Conservation (phyloP, 1,140 invertebrate genomes). For the Zophobas morio region DNA sequence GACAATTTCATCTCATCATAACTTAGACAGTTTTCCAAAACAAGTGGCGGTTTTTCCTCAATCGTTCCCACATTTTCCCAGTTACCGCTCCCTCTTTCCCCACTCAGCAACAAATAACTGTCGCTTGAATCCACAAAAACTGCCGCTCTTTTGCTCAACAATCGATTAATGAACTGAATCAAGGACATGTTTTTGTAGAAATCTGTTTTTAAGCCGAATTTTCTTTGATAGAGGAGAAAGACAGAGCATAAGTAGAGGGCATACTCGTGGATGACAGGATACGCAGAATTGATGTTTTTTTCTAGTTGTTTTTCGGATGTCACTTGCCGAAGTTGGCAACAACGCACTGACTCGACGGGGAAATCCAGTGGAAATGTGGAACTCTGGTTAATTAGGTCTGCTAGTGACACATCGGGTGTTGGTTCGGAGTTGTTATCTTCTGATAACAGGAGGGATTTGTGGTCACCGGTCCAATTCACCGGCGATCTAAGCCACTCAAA, state of each 20-base stretch:
- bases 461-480: not conserved
- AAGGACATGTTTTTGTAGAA: conserved; percentile 73
- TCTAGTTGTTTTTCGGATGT: conserved; percentile 61
- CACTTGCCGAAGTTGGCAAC: conserved; percentile 61
- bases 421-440: not conserved
- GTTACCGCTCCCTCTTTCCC: conserved; percentile 67
- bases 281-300: conserved; percentile 69
- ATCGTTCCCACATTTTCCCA: conserved; percentile 69
- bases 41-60: conserved; percentile 67
- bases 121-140: conserved; percentile 70
- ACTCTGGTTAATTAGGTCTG: conserved; percentile 66
- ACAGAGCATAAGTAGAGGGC: conserved; percentile 66
- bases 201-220: conserved; percentile 70
- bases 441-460: conserved; percentile 13
- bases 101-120: conserved; percentile 70
- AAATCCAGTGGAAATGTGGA: conserved; percentile 67
- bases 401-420: conserved; percentile 51
- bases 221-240: conserved; percentile 68
- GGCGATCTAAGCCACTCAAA: too few species aligned
- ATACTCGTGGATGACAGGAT: conserved; percentile 70
- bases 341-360: conserved; percentile 67
- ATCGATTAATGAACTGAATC: conserved; percentile 71
- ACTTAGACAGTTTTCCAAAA: conserved; percentile 55
- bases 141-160: conserved; percentile 72
- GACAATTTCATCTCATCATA: conserved; percentile 62